phyloP scores from a whole-genome alignment of 2,797 vertebrate genomes.

The Otolemur crassicaudatus region DNA sequence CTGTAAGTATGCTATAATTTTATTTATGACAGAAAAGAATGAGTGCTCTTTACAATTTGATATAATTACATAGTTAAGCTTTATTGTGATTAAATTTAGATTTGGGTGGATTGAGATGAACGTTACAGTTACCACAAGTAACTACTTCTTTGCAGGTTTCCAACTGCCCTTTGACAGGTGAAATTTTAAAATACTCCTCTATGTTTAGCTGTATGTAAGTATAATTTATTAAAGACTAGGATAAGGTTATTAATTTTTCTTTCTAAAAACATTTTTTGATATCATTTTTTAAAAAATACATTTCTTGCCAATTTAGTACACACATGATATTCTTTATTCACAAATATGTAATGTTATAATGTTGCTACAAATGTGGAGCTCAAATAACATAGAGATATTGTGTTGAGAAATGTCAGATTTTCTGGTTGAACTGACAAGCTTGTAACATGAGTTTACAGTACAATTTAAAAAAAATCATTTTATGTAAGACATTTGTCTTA shows the following conservation, averaged over 20 bases:
- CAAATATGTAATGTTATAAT: neutral
- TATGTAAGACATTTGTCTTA: neutral
- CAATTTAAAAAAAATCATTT: neutral
- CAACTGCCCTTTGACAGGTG: neutral
- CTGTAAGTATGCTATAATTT: neutral
- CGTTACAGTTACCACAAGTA: neutral
- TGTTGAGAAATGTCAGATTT: neutral
- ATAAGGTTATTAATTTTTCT: neutral
- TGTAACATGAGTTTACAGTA: neutral
- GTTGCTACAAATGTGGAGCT: neutral
- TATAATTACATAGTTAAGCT: neutral
- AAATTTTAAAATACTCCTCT: slow-evolving; percentile 6
- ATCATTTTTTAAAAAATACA: neutral
- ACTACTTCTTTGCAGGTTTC: slow-evolving; percentile 43
- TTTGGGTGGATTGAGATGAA: neutral
- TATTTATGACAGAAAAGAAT: neutral
- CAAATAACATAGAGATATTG: neutral
- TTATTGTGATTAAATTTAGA: slow-evolving; percentile 45
- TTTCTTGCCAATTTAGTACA: neutral
- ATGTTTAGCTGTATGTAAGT: neutral
- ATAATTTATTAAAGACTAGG: slow-evolving; percentile 14
- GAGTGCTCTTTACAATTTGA: neutral
- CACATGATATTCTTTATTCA: neutral
- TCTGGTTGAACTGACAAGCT: neutral
- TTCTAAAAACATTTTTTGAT: neutral